phyloP scores from a whole-genome alignment of 2,888 invertebrate species.

The Arctia plantaginis region DNA sequence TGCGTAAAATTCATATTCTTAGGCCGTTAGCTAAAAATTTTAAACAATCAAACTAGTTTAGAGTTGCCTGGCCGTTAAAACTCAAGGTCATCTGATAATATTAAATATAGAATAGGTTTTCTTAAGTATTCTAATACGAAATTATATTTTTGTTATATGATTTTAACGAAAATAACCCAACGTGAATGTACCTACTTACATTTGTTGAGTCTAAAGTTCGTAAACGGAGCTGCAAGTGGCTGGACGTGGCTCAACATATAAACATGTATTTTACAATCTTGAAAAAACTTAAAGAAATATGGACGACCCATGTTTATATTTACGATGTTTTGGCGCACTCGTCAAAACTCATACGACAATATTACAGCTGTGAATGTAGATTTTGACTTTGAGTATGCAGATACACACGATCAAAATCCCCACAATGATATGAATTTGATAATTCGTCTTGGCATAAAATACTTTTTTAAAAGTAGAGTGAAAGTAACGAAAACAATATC shows the following conservation, averaged over 20 bases:
- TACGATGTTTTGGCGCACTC: slow-evolving; percentile 60
- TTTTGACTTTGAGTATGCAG: not conserved
- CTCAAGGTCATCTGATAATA: slow-evolving; percentile 51
- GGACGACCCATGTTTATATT: slow-evolving; percentile 52
- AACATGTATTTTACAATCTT: slow-evolving; percentile 55
- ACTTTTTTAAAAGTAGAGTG: not conserved
- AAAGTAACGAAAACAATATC: not conserved
- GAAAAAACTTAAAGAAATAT: slow-evolving; percentile 63
- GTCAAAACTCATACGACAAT: no score
- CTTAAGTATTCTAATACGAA: slow-evolving; percentile 50
- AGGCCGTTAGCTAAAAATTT: slow-evolving; percentile 2
- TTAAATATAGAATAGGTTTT: slow-evolving; percentile 32
- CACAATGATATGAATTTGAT: not conserved
- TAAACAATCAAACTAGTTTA: slow-evolving; percentile 29
- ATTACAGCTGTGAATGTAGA: slow-evolving; percentile 12
- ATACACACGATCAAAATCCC: not conserved
- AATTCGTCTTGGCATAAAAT: not conserved
- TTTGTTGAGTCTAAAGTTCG: slow-evolving; percentile 12
- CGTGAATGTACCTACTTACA: slow-evolving; percentile 27
- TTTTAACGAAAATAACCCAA: slow-evolving; percentile 28
- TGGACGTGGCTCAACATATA: slow-evolving; percentile 50
- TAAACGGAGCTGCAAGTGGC: slow-evolving; percentile 59
- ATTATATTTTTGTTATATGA: slow-evolving; percentile 55
- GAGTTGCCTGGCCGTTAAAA: slow-evolving; percentile 31
- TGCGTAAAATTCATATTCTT: not conserved